Percentiles rank a stretch among this genome's conserved stretches.
Conservation (phyloP, 2,113 vertebrate genomes). For the Sturnira hondurensis region DNA sequence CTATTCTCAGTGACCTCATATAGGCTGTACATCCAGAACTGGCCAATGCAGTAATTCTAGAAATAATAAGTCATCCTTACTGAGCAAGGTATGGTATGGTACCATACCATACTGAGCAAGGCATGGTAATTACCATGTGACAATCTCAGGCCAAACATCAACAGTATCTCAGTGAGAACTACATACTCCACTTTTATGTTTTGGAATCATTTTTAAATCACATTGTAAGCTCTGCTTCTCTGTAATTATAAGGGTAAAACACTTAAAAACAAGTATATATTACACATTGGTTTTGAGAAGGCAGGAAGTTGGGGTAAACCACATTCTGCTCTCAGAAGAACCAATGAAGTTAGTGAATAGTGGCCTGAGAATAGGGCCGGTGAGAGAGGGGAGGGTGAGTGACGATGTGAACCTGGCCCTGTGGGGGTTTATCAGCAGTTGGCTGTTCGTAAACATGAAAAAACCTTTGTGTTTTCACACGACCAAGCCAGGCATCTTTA, state of each 20-base stretch:
- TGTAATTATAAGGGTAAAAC: neutral
- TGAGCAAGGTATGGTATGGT: too few relatives aligned
- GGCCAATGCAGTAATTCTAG: neutral
- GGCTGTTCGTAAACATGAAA: neutral
- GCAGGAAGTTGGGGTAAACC: neutral
- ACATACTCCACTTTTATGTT: neutral
- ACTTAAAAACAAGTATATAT: neutral
- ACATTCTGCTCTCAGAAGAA: conserved; percentile 23
- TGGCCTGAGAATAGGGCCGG: neutral
- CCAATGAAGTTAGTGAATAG: neutral
- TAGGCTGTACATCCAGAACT: neutral
- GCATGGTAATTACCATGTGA: neutral
- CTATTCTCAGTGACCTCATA: neutral
- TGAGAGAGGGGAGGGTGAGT: neutral
- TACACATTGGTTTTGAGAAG: neutral
- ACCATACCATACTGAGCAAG: too few relatives aligned
- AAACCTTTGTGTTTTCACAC: neutral
- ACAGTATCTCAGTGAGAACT: neutral
- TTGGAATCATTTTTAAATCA: neutral
- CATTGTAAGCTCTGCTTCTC: neutral
- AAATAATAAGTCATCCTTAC: neutral
- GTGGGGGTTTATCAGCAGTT: neutral
- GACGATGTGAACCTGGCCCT: neutral
- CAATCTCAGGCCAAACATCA: neutral
- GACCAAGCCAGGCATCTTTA: neutral